Base-by-base conservation (phyloP, 2,797 vertebrate genomes). In the Sebastes steindachneri region DNA sequence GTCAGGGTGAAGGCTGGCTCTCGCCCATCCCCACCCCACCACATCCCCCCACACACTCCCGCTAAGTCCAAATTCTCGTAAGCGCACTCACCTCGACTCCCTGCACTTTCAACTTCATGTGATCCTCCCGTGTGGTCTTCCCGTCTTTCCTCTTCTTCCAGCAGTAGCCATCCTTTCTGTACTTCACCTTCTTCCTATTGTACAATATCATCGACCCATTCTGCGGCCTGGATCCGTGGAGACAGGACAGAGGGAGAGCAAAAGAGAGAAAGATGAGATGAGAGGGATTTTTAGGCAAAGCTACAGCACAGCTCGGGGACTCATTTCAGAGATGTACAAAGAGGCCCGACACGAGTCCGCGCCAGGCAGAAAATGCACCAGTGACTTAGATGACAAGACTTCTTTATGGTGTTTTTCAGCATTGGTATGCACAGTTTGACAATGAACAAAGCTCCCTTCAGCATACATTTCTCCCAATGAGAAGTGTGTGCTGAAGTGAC, bases 151-250 rank as follows among this genome's bases (percentile, higher is more conserved):
- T 96, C 95, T 99, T 99, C 93, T 99, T 99, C 98, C 98, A 99
- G 96, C 98, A 99, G 95, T 99, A 99, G 89, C 98, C 98, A 91
- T 99, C 98, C 92, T 99, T 99, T 96, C 98, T 97, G 96, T 99
- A 99, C 93, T 99, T 99, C 95, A 99, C 98, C 93, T 99, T 99
- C 97, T 99, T 99, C 96, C 98, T 98, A 92, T 99, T 99, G 97
- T 99, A 99, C 92, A 99, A 96, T 92, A 99, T 99, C 98, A 99
- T 99, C 91, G 98, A 99, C 95, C 98, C 98, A 99, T 99, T 99
- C 97, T 99, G 98, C n/a, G 98, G 98, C 95, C 98, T 99, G 94
- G 77, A 93, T 92, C 88, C 89, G 31, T 58, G 59, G 89, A 91
- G 79, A 90, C 48, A 33, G 82, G 58, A 75, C 21, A 88, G 14